Evolutionary conservation across 2,797 vertebrate genomes (phyloP).

Genomic region (Oryzias sinensis): DNA sequence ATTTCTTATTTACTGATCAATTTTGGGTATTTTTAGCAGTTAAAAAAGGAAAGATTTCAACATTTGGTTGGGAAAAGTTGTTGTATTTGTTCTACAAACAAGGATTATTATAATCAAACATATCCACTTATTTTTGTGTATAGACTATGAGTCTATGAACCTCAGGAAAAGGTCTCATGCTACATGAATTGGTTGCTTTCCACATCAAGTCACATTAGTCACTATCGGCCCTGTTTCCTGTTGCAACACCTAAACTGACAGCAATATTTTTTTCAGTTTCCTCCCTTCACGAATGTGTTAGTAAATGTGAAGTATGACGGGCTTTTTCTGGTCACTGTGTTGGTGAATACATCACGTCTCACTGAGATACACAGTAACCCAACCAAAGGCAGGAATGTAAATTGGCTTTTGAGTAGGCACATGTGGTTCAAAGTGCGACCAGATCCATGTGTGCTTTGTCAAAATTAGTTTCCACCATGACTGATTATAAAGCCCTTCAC

Average conservation of each 20-base stretch:
- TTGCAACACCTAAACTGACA: conserved; percentile 34
- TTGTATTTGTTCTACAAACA: too few relatives aligned
- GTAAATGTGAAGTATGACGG: conserved; percentile 42
- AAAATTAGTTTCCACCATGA: conserved; percentile 22
- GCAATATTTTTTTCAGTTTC: conserved; percentile 3
- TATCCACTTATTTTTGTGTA: too few relatives aligned
- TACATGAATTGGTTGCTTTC: conserved; percentile 49
- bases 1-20: too few relatives aligned
- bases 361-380: conserved; percentile 16
- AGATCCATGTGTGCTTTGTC: background rate
- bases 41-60: too few relatives aligned
- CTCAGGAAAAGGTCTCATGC: conserved; percentile 16
- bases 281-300: conserved; percentile 21
- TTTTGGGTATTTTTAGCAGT: too few relatives aligned
- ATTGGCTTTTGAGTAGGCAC: conserved; percentile 16
- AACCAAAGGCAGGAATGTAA: conserved; percentile 21
- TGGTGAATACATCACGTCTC: conserved; percentile 2
- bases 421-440: conserved; percentile 28
- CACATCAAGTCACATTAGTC: conserved; percentile 59
- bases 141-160: too few relatives aligned
- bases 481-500: conserved; percentile 2
- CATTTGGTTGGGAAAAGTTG: too few relatives aligned
- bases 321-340: conserved; percentile 11
- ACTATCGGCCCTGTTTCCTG: conserved; percentile 54
- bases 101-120: too few relatives aligned